Evolutionary conservation across 2,888 invertebrate species (phyloP), one percentile per base, ranked within the genome.

Genomic region (Aphodius sticticus): DNA sequence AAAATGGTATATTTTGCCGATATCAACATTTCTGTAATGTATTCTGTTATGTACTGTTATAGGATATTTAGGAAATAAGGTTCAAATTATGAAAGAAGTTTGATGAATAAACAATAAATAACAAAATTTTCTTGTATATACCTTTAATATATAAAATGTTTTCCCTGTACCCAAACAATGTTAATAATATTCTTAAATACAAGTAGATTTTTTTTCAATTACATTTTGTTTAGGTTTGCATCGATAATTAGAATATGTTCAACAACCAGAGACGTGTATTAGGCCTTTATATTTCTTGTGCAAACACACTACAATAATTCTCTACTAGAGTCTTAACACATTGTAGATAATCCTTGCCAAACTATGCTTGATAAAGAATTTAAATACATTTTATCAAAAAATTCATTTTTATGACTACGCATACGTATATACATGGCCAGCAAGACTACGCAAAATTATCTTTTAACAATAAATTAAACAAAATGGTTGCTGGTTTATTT

Each of bases 111-210:
- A 53, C 7, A 53, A 9, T 53, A 5, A 53, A 53, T 53, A 71
- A 26, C 5, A 71, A n/a, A 4, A 16, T 74, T 35, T 26, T 74
- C 35, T 74, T 35, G n/a, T 79, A 79, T 79, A 78, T 78, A 79
- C 70, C 75, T 81, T 79, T 81, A 81, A 81, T 81, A 80, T 80
- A 81, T 81, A 82, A 82, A 81, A 80, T 77, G 77, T 79, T 81
- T 75, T 80, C 81, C 82, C 80, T 80, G 79, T 82, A 82, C 82
- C 82, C 82, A 82, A 82, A 81, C 80, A 79, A 78, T 79, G 81
- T 79, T 78, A 80, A 82, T 78, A 81, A 81, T 80, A 81, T 78
- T 76, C 76, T 81, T 76, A 79, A 81, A 77, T 81, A 81, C 78
- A 80, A 79, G 53, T 53, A 53, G 53, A 53, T 5, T 53, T 26